Evolutionary conservation across 2,113 vertebrate species (phyloP), one percentile per base, ranked within the genome.

Genomic region (Atlantisia rogersi): DNA sequence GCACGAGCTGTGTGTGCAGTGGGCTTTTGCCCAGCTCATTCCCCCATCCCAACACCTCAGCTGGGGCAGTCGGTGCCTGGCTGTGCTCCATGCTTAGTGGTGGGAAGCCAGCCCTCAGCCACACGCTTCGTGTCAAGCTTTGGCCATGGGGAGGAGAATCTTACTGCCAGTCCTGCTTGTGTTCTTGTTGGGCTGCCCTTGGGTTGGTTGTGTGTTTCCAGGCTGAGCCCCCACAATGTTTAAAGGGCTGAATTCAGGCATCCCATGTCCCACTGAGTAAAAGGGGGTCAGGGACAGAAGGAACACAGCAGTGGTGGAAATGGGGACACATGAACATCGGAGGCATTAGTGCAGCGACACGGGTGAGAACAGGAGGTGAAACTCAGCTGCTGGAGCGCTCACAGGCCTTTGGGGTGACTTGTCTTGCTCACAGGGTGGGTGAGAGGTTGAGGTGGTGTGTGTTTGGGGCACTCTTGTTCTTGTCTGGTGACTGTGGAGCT

Each of bases 31-130:
- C 60, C 37, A 40, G 14, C 56, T 75, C 40, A 2, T 70, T 67
- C 71, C 22, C 20, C 42, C 28, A 6, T 82, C 53, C 22, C 59
- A 39, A 32, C 11, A n/a, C 7, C 39, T 76, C 35, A 81, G n/a
- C 0, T 0, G 3, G 10, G 7, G 28, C 20, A 74, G 5, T 26
- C 0, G 0, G 26, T 65, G 22, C 29, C 71, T 76, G 68, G 63
- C 74, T 71, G 8, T 9, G 9, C 29, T 59, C 69, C 5, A 2
- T 40, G 48, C 42, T 46, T 67, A 39, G 31, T 60, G 28, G 40
- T 59, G 39, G 32, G 44, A 86, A 87, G 32, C 35, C 50, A 35
- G 46, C 35, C 76, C 21, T 85, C 40, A 44, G 16, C 25, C 29
- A 12, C 1, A 1, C 11, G 4, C 18, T 22, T 40, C 22, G 28